A percentile compares a stretch with the other conserved stretches of the same genome.
These are phyloP conservation scores for Rallus crepitans DNA, from an alignment of 2,797 vertebrate genomes.

Conservation along the genomic window DNA sequence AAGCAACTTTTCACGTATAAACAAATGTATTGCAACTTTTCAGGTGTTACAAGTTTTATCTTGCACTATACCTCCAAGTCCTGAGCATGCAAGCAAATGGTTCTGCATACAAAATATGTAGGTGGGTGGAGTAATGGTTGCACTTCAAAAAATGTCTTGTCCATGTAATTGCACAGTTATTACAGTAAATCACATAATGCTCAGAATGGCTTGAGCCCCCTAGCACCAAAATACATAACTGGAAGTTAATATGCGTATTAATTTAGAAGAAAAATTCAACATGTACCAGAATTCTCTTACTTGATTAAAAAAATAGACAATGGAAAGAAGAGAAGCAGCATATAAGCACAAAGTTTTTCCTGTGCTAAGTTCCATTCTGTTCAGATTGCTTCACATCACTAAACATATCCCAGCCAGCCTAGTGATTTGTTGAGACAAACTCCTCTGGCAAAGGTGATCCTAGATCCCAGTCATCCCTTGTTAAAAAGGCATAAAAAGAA, in stretches of 20 bases:
- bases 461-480: slow-evolving; percentile 55
- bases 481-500: slow-evolving; percentile 75
- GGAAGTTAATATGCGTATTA: not conserved
- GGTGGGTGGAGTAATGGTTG: not conserved
- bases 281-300: not conserved
- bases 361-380: not conserved
- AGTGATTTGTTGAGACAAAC: slow-evolving; percentile 12
- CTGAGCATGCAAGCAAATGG: not conserved
- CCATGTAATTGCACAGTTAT: not conserved
- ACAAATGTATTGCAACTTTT: not conserved
- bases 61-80: not conserved
- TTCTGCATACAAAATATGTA: not conserved
- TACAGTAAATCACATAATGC: not conserved
- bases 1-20: not conserved
- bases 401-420: not conserved
- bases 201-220: not conserved
- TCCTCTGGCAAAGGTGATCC: slow-evolving; percentile 6
- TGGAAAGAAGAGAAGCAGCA: not conserved
- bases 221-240: not conserved
- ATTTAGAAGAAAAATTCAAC: not conserved
- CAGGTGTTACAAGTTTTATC: not conserved
- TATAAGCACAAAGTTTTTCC: not conserved
- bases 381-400: not conserved
- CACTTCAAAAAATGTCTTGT: not conserved
- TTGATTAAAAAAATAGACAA: not conserved